Evolutionary conservation across 2,797 vertebrate genomes (phyloP).

Genomic region (Eulemur rubriventer): DNA sequence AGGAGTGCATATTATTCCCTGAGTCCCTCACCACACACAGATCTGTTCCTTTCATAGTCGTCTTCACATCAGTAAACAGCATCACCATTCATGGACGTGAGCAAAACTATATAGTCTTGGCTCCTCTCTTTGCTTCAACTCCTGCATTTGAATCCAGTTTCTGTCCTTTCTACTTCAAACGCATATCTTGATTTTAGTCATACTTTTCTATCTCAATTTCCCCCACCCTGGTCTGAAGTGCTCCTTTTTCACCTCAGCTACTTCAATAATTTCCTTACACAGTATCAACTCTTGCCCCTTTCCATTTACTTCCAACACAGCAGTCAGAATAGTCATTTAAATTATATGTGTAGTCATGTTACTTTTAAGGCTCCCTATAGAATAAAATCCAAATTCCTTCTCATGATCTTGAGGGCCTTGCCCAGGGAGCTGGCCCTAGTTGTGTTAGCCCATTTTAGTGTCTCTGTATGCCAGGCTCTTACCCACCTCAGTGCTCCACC

Average conservation of each 20-base stretch:
- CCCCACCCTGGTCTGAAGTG: neutral
- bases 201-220: neutral
- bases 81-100: neutral
- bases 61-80: neutral
- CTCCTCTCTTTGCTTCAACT: neutral
- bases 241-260: neutral
- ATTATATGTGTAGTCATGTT: neutral
- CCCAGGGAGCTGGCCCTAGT: too few species aligned
- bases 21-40: neutral
- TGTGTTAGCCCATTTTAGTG: neutral
- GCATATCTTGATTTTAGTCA: neutral
- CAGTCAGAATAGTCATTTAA: neutral
- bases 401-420: neutral
- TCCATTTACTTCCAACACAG: neutral
- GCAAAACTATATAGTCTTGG: constrained; percentile 9
- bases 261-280: neutral
- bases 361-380: neutral
- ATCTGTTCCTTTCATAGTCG: neutral
- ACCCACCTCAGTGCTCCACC: neutral
- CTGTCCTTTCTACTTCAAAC: neutral
- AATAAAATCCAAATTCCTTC: neutral
- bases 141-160: neutral
- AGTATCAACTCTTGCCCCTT: neutral
- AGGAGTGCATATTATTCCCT: neutral
- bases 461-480: neutral